Evolutionary conservation across 1,140 invertebrate species (phyloP), one percentile per base, ranked within the genome.

Genomic region (Panagrolaimus sp.): DNA sequence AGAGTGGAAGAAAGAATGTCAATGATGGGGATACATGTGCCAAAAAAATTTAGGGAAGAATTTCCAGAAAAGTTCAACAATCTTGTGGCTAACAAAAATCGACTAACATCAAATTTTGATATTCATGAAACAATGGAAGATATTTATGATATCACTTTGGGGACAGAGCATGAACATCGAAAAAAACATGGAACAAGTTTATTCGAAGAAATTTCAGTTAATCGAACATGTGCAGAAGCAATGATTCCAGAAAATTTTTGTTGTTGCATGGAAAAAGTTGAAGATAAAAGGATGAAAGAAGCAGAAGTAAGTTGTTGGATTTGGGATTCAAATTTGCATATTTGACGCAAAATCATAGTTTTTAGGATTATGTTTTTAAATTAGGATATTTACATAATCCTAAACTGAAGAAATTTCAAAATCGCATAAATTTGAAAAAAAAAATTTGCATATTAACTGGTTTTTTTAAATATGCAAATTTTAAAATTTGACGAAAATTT

Each of bases 1-100:
- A 64, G 80, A 71, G 77, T 83, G n/a, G 81, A 83, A 63, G 80
- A 79, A 63, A 46, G 82, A 43, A 83, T 81, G 82, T 80, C 81
- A 21, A 65, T 83, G 28, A 72, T 81, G 46, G 68, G 65, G 4
- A 75, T 82, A n/a, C 69, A 69, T 52, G 24, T 83, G 6, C 80
- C 80, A 6, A 28, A 71, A 28, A 43, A 63, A 38, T 71, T 82
- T 26, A 14, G n/a, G 15, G 43, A 65, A 32, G 58, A 69, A 47
- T 68, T 78, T 71, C 76, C 76, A 9, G 52, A 68, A 14, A 67
- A 75, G 52, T 66, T 69, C 24, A 43, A 10, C 17, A 58, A 58
- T 21, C 52, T 58, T 9, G 14, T 58, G 10, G 4, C 4, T 12
- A 65, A 78, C 45, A 47, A 79, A 72, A 69, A 74, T 43, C 67